phyloP scores from a whole-genome alignment of 2,113 vertebrate species.

The Lagenorhynchus albirostris region DNA sequence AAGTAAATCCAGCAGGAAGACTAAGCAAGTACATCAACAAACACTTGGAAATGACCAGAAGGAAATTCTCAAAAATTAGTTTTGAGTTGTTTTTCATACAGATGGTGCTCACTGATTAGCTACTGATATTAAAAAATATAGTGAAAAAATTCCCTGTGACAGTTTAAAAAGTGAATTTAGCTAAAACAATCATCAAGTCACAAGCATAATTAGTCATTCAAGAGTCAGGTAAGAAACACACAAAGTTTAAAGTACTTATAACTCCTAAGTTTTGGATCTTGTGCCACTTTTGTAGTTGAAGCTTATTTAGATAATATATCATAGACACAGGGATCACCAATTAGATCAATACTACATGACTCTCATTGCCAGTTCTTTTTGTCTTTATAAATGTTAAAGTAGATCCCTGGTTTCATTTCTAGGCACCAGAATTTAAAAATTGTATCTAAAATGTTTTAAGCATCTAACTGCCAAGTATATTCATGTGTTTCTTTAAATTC shows the following conservation, averaged over 20 bases:
- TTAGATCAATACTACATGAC: neutral
- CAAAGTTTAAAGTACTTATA: neutral
- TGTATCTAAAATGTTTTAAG: neutral
- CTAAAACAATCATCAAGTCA: neutral
- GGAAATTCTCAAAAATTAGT: neutral
- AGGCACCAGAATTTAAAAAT: neutral
- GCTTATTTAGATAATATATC: neutral
- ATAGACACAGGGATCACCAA: neutral
- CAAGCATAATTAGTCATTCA: neutral
- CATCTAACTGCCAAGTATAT: neutral
- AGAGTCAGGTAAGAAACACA: neutral
- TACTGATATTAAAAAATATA: neutral
- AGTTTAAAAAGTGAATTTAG: slow-evolving; percentile 10
- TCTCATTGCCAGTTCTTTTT: neutral
- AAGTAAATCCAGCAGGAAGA: neutral
- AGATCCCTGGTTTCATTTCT: neutral
- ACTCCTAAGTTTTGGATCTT: neutral
- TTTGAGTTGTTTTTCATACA: slow-evolving; percentile 11
- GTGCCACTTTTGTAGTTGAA: neutral
- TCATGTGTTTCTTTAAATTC: neutral
- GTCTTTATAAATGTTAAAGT: neutral
- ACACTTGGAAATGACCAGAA: neutral
- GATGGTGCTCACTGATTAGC: neutral
- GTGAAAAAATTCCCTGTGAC: neutral
- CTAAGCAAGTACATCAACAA: neutral